Percentiles rank a stretch among this genome's conserved stretches.
These are phyloP conservation scores for Bucorvus abyssinicus DNA, from an alignment of 2,797 vertebrate genomes.

Conservation along the genomic window DNA sequence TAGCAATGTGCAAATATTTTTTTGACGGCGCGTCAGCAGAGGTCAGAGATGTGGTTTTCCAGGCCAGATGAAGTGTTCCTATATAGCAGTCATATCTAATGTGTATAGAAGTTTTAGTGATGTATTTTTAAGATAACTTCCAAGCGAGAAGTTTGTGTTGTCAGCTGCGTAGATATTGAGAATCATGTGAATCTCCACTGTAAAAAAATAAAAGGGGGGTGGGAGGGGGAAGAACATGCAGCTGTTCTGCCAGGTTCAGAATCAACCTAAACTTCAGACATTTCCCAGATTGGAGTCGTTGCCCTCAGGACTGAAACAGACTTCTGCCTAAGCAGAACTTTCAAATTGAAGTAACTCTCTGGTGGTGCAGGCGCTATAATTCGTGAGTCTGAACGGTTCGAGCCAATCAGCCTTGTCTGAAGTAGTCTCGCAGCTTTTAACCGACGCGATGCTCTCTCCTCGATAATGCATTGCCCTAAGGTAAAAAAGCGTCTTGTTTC, in stretches of 20 bases:
- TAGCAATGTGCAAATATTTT: neutral
- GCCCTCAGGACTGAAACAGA: neutral
- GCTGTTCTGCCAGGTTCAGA: neutral
- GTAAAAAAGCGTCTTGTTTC: neutral
- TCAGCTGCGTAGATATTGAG: neutral
- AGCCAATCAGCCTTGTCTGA: neutral
- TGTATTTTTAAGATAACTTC: neutral
- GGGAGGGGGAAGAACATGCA: accelerated
- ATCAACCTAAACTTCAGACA: neutral
- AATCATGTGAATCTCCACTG: neutral
- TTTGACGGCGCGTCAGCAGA: neutral
- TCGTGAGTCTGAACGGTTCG: accelerated
- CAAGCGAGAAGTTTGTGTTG: neutral
- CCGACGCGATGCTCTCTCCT: accelerated
- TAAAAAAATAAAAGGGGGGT: neutral
- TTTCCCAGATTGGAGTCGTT: neutral
- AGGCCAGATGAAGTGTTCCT: neutral
- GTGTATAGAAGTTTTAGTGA: neutral
- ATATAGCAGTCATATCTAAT: neutral
- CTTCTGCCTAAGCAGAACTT: neutral
- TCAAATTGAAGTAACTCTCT: neutral
- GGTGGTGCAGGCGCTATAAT: neutral
- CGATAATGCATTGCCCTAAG: neutral
- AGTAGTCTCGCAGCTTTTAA: neutral
- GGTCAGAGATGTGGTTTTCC: neutral